Percentiles rank a stretch among this genome's conserved stretches.
These are phyloP conservation scores for Sycophila sp. DNA, from an alignment of 1,140 invertebrate genomes.

Conservation along the genomic window DNA sequence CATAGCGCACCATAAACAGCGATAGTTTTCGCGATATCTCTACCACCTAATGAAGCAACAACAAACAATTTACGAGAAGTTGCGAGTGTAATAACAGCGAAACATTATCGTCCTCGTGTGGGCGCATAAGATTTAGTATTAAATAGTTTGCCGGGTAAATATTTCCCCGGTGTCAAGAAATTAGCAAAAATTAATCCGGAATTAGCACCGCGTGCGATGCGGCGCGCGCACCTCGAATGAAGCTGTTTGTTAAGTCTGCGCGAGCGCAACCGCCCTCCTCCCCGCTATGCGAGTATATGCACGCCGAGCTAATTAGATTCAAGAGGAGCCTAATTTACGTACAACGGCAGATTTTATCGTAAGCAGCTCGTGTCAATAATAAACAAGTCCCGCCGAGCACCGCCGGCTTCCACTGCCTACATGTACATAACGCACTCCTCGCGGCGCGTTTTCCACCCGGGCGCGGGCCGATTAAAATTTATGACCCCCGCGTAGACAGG, in stretches of 20 bases:
- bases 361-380: constrained; percentile 27
- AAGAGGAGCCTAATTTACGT: constrained; percentile 26
- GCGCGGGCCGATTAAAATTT: constrained; percentile 23
- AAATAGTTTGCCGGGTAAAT: neutral
- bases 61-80: too few relatives aligned
- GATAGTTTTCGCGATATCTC: neutral
- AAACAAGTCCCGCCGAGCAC: constrained; percentile 15
- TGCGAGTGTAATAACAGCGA: too few relatives aligned
- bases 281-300: neutral
- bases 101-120: neutral
- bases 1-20: neutral
- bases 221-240: neutral
- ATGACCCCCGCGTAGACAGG: neutral
- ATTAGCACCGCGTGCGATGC: neutral
- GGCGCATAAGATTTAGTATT: neutral
- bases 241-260: constrained; percentile 9
- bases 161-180: neutral
- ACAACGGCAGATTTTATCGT: constrained; percentile 25
- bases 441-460: neutral
- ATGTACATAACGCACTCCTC: neutral
- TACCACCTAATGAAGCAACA: neutral
- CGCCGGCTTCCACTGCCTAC: neutral
- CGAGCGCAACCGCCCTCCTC: neutral
- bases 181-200: constrained; percentile 15
- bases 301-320: constrained; percentile 1